A percentile compares a stretch with the other conserved stretches of the same genome.
These are phyloP conservation scores for Arctopsyche grandis DNA, from an alignment of 1,140 invertebrate genomes.

Conservation along the genomic window DNA sequence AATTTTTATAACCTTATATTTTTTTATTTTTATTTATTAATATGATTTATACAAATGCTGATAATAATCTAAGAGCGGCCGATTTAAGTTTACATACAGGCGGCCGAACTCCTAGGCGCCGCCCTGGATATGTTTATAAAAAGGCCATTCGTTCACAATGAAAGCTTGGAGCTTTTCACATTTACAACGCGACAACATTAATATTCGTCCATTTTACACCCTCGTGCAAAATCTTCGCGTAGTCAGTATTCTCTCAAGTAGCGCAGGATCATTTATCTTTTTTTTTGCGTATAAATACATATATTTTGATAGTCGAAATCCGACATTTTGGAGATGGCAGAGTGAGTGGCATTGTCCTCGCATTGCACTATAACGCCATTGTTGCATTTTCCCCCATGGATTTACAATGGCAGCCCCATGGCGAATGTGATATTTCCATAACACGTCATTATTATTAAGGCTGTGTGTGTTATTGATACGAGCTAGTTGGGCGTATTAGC, in stretches of 20 bases:
- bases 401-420: constrained; percentile 12
- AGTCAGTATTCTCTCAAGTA: no score
- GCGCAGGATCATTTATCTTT: constrained; percentile 2
- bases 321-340: constrained; percentile 41
- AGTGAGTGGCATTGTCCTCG: constrained; percentile 18
- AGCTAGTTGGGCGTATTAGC: constrained; percentile 30
- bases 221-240: background rate
- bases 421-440: constrained; percentile 45
- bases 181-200: no score
- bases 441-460: constrained; percentile 47
- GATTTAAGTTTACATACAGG: no score
- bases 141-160: no score
- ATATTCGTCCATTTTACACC: background rate
- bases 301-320: constrained; percentile 27
- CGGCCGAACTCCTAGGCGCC: no score
- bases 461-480: constrained; percentile 43
- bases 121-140: no score
- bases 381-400: background rate
- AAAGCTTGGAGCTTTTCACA: no score
- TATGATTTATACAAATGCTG: no score
- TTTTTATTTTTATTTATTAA: no score
- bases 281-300: background rate
- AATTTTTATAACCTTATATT: no score
- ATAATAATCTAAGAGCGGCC: no score
- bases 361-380: background rate